Evolutionary conservation across 2,888 invertebrate genomes (phyloP).

Genomic region (Timema podura): DNA sequence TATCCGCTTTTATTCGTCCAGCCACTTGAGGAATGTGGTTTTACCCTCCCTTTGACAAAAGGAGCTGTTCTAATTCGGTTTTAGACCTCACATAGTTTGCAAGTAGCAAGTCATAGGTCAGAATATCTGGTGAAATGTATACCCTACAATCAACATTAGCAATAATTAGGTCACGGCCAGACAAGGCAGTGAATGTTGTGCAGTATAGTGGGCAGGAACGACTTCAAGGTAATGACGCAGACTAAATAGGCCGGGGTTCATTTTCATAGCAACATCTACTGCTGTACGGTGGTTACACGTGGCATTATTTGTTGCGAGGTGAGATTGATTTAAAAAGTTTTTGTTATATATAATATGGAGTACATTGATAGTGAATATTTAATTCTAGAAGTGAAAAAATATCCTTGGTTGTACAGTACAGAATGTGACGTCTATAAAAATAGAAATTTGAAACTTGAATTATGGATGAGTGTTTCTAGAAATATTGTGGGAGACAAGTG

Average conservation of each 20-base stretch:
- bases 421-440: background rate
- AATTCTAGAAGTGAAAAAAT: background rate
- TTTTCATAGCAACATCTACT: background rate
- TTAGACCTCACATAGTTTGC: no score
- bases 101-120: no score
- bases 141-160: no score
- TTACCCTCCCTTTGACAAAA: no score
- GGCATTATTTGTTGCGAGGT: background rate
- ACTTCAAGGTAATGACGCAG: constrained; percentile 1
- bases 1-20: no score
- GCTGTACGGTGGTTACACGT: background rate
- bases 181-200: background rate
- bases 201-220: background rate
- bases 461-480: background rate
- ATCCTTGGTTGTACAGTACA: background rate
- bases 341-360: background rate
- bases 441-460: background rate
- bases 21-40: no score
- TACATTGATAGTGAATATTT: background rate
- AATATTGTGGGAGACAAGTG: no score
- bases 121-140: no score
- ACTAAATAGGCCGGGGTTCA: background rate
- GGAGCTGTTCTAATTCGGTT: no score
- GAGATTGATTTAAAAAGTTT: background rate
- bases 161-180: no score